Evolutionary conservation across 2,797 vertebrate genomes (phyloP).

Genomic region (Mareca strepera): DNA sequence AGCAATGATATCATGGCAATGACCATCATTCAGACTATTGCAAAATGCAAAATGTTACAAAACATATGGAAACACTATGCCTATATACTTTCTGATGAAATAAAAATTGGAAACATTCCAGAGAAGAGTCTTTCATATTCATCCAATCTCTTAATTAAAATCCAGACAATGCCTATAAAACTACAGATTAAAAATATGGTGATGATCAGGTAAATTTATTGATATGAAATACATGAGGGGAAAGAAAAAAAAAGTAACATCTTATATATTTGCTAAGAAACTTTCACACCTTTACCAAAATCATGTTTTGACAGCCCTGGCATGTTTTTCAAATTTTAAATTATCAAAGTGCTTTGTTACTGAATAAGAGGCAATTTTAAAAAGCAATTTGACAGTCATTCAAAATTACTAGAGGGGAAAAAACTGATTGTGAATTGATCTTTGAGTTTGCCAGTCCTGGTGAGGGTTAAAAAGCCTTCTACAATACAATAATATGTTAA

Average conservation of each 20-base stretch:
- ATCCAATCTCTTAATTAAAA: neutral
- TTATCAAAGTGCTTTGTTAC: neutral
- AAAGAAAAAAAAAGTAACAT: neutral
- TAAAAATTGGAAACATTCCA: conserved; percentile 3
- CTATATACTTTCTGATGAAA: neutral
- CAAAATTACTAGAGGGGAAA: neutral
- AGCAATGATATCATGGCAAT: neutral
- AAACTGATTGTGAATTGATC: neutral
- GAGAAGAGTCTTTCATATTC: neutral
- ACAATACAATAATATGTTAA: neutral
- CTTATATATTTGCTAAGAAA: neutral
- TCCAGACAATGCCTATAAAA: neutral
- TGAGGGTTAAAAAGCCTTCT: neutral
- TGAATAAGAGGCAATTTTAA: neutral
- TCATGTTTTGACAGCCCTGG: neutral
- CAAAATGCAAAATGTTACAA: neutral
- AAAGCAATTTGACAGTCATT: neutral
- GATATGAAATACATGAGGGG: neutral
- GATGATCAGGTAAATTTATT: neutral
- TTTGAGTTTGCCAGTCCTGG: neutral
- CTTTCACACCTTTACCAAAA: neutral
- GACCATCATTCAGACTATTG: neutral
- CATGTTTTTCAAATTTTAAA: neutral
- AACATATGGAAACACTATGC: neutral
- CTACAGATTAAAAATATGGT: neutral